Percentiles rank a stretch among this genome's conserved stretches.
Evolutionary conservation across 1,140 invertebrate genomes (phyloP).

Genomic region (Ceratina japonica): DNA sequence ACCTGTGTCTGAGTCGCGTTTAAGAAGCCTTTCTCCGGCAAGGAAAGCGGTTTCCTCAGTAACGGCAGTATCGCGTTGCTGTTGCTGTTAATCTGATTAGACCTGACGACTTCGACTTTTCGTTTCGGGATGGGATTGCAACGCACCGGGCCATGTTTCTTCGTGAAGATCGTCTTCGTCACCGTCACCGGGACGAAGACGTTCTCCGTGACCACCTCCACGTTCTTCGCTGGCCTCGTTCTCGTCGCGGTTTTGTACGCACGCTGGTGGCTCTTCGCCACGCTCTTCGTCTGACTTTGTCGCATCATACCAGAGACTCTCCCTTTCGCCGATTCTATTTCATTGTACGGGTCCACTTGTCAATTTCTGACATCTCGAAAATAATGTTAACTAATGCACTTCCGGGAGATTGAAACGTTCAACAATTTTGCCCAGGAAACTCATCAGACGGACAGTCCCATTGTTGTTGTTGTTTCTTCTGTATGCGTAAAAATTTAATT

Average conservation of each 20-base stretch:
- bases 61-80: background rate
- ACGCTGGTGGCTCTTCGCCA: background rate
- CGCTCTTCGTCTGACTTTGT: background rate
- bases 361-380: background rate
- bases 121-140: background rate
- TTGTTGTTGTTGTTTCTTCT: too few relatives aligned
- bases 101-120: background rate
- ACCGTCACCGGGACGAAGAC: slow-evolving; percentile 30
- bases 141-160: background rate
- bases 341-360: background rate
- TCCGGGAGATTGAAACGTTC: background rate
- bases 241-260: background rate
- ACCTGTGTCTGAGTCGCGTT: background rate
- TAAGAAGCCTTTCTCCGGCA: background rate
- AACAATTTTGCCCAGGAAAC: background rate
- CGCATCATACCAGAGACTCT: background rate
- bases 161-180: background rate
- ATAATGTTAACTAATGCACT: too few relatives aligned
- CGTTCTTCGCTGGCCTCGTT: background rate
- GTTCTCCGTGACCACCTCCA: slow-evolving; percentile 27
- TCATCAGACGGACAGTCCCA: too few relatives aligned
- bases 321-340: background rate
- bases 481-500: too few relatives aligned
- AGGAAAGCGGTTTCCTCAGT: background rate
- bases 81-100: background rate